Percentiles rank a stretch among this genome's conserved stretches.
Conservation (phyloP, 2,113 vertebrate species). For the Odontophorus gujanensis region DNA sequence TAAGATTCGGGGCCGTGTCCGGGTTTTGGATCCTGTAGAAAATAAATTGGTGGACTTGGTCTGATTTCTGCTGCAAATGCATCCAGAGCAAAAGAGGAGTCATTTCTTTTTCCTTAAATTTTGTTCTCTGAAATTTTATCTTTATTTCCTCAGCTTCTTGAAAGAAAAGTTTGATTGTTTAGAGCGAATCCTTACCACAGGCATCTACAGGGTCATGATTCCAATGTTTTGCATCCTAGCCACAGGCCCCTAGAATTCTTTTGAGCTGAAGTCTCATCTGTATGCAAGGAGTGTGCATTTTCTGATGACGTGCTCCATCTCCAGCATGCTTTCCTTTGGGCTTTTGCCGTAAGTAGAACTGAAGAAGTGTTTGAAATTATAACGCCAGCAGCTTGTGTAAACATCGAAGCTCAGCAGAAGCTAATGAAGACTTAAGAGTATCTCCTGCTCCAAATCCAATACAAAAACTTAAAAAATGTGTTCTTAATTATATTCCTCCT, state of each 20-base stretch:
- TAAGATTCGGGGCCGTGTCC: background rate
- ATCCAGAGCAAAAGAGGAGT: background rate
- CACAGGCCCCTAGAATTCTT: background rate
- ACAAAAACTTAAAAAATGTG: background rate
- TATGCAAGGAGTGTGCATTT: background rate
- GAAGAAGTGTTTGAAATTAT: slow-evolving; percentile 29
- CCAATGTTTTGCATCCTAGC: background rate
- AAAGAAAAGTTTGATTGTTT: background rate
- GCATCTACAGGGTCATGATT: background rate
- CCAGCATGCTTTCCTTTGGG: background rate
- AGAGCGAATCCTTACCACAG: background rate
- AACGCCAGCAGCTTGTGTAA: slow-evolving; percentile 5
- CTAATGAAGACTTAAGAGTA: background rate
- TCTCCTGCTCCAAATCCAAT: background rate
- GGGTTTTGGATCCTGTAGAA: background rate
- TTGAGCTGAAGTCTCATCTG: background rate
- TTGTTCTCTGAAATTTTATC: background rate
- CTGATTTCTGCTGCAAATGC: background rate
- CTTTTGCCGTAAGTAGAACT: slow-evolving; percentile 5
- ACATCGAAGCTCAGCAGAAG: background rate
- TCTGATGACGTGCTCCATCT: background rate
- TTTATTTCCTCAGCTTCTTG: background rate
- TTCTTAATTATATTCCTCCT: background rate
- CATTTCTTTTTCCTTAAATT: background rate
- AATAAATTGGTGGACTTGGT: background rate